A percentile compares a stretch with the other conserved stretches of the same genome.
Evolutionary conservation across 2,113 vertebrate genomes (phyloP).

Genomic region (Scolopax mira): DNA sequence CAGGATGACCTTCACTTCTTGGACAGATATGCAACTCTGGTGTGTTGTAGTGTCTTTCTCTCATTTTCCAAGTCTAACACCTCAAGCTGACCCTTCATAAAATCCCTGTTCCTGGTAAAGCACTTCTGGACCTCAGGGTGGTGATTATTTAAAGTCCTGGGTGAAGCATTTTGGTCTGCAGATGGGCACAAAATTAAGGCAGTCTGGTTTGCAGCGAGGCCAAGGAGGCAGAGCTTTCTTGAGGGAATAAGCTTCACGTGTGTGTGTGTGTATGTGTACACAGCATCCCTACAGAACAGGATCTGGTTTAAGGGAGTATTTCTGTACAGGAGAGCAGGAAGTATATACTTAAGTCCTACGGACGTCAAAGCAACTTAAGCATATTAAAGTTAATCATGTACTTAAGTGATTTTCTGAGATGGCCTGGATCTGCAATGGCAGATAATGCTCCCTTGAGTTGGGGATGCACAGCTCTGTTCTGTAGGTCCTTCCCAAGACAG

Average conservation of each 20-base stretch:
- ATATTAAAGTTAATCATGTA: slow-evolving; percentile 30
- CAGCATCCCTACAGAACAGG: neutral
- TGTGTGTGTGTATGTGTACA: neutral
- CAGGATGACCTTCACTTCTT: neutral
- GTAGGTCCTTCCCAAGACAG: neutral
- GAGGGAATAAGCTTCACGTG: neutral
- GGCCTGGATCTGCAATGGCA: neutral
- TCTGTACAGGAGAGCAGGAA: slow-evolving; percentile 10
- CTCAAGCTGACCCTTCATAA: neutral
- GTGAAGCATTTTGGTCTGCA: neutral
- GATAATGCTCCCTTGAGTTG: neutral
- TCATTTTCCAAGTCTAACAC: neutral
- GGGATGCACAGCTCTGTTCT: neutral
- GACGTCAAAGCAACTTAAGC: slow-evolving; percentile 42
- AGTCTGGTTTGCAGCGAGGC: neutral
- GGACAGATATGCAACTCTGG: neutral
- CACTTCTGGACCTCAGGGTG: neutral
- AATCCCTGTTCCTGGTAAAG: neutral
- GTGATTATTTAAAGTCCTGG: neutral
- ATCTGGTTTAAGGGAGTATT: slow-evolving; percentile 33
- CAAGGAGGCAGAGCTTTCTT: neutral
- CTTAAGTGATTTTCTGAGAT: slow-evolving; percentile 40
- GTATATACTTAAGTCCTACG: neutral
- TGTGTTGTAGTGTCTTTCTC: neutral
- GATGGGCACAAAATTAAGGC: neutral